phyloP scores from a whole-genome alignment of 2,113 vertebrate genomes.

The Chloebia gouldiae region DNA sequence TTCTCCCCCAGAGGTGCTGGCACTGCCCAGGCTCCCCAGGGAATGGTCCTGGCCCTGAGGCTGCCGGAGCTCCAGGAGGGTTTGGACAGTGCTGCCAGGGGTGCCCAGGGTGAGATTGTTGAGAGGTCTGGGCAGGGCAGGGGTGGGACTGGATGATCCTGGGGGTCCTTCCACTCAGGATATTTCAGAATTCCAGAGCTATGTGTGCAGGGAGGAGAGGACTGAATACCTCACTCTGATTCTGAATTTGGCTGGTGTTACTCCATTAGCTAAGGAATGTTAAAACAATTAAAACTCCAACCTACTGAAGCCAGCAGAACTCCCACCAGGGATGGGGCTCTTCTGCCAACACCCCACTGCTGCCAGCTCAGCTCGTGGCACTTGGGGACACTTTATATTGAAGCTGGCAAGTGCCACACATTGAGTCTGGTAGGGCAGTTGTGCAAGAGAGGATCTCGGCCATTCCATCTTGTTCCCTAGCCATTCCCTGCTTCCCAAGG shows the following conservation, averaged over 20 bases:
- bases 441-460: background rate
- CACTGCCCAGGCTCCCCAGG: background rate
- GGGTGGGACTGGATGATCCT: background rate
- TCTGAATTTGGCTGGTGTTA: background rate
- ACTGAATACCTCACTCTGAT: background rate
- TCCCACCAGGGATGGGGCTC: background rate
- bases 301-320: background rate
- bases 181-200: background rate
- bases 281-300: background rate
- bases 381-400: background rate
- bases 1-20: background rate
- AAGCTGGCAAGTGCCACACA: background rate
- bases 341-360: background rate
- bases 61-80: background rate
- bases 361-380: background rate
- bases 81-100: background rate
- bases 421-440: accelerated
- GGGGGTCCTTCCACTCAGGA: background rate
- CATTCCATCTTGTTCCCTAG: background rate
- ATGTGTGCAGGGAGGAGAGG: background rate
- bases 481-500: background rate
- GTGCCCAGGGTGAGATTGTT: background rate
- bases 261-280: background rate
- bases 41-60: background rate
- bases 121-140: background rate